Evolutionary conservation across 2,888 invertebrate genomes (phyloP), one percentile per base, ranked within the genome.

Genomic region (Drosophila nigricruria): DNA sequence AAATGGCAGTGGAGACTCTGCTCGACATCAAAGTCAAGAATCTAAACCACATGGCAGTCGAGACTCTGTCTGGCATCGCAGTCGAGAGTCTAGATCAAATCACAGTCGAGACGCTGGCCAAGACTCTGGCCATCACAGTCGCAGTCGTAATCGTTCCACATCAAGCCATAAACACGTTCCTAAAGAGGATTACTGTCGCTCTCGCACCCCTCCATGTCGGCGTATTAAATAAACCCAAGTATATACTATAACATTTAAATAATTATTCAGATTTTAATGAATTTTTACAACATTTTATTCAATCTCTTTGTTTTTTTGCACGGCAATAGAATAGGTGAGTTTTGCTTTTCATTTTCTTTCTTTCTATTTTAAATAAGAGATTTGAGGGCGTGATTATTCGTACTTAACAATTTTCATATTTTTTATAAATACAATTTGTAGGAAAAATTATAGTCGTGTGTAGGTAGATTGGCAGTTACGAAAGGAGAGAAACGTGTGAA

Each of bases 261-360:
- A 59, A 42, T 56, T 50, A 27, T 63, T 53, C 61, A 60, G n/a
- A 70, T 53, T 66, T 75, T 73, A 75, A 82, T 83, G 80, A 73
- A 82, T 90, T 89, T 88, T 53, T 87, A 81, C 70, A 86, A 89
- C 73, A 64, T 77, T 84, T 84, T 81, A 84, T 88, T 84, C 69
- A 84, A 89, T 89, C 86, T 88, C 85, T 84, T 82, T 78, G 64
- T 74, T 75, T 49, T 49, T 67, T 69, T 70, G 67, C 61, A 59
- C 59, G 62, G 63, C 60, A 75, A 63, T 71, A 67, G 71, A 75
- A 69, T 70, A 69, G 49, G 72, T 83, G 77, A 76, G 58, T 70
- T 67, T 68, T 62, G 65, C 60, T 60, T 59, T 49, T 70, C 40
- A 1, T 42, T 56, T 56, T 70, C 63, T 73, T 70, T 63, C 14